Evolutionary conservation across 53 echinoderm and acorn worm genomes (phyloP), one percentile per base, ranked within the genome.

Genomic region (Temnopleurus reevesii): DNA sequence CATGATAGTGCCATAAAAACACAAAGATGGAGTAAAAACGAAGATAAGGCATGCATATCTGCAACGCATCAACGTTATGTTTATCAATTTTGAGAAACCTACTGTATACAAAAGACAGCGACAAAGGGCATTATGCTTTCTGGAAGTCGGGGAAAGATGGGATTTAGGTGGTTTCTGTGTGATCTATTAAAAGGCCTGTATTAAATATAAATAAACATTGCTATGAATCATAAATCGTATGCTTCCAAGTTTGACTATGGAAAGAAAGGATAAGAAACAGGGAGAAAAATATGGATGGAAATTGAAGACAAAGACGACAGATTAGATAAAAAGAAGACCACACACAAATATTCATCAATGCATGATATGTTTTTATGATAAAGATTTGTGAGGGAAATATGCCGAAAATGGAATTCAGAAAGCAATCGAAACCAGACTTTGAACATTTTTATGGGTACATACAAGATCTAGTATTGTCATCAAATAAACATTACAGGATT

Each of bases 181-280:
- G n/a, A n/a, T n/a, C n/a, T 44, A 26, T 86, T 49, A 30, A 31
- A 66, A 53, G 55, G 71, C 15, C 47, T 49, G 88, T 34, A 87
- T 51, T 53, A 66, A 87, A 87, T 87, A 53, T 87, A 87, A 87
- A 87, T 87, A 87, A 87, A 87, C 88, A 87, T 66, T 17, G n/a
- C 66, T 87, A 66, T 66, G 65, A 87, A 87, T 87, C 88, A 87
- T 87, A 87, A 87, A 87, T 87, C 88, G 66, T 15, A 47, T 49
- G 31, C n/a, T 79, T 79, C 18, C 24, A 77, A 45, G 24, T 21
- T 24, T 43, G 29, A 45, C 49, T 49, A 81, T 46, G 53, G 53
- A 15, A 51, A 15, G 53, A 49, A 30, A 81, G 30, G 10, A 59
- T 8, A 59, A 21, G 59, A 26, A 1, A 34, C 7, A 33, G 65